A percentile compares a stretch with the other conserved stretches of the same genome.
Conservation (phyloP, 2,113 vertebrate genomes). For the Burhinus oedicnemus region DNA sequence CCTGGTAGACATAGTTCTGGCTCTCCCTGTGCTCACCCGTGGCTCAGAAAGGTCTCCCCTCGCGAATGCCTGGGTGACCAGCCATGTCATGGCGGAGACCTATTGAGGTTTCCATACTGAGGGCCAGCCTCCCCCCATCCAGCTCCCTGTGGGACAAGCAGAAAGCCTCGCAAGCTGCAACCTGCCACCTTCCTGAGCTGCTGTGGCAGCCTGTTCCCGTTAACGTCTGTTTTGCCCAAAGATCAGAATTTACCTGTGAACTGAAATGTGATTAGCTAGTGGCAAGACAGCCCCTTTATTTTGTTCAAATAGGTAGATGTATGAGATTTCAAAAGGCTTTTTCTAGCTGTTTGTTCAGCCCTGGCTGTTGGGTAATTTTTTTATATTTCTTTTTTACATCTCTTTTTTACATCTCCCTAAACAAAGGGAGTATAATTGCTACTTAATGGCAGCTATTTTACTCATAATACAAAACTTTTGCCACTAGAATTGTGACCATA, state of each 20-base stretch:
- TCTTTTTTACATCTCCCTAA: background rate
- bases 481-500: background rate
- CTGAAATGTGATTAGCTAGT: background rate
- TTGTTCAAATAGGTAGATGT: background rate
- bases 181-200: background rate
- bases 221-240: background rate
- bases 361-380: background rate
- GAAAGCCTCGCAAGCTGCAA: background rate
- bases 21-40: rapidly evolving
- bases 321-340: background rate
- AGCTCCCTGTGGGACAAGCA: rapidly evolving
- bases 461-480: background rate
- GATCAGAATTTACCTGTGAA: constrained; percentile 7
- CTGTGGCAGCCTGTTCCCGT: background rate
- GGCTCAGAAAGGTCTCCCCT: background rate
- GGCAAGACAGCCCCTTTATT: background rate
- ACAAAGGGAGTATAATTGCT: background rate
- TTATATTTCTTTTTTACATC: background rate
- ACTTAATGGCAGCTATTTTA: background rate
- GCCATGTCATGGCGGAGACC: background rate
- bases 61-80: background rate
- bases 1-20: background rate
- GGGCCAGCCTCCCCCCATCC: background rate
- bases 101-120: background rate
- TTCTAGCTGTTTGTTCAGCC: background rate